These are phyloP conservation scores for Calosoma granatense DNA, from an alignment of 1,140 invertebrate genomes.

Conservation along the genomic window DNA sequence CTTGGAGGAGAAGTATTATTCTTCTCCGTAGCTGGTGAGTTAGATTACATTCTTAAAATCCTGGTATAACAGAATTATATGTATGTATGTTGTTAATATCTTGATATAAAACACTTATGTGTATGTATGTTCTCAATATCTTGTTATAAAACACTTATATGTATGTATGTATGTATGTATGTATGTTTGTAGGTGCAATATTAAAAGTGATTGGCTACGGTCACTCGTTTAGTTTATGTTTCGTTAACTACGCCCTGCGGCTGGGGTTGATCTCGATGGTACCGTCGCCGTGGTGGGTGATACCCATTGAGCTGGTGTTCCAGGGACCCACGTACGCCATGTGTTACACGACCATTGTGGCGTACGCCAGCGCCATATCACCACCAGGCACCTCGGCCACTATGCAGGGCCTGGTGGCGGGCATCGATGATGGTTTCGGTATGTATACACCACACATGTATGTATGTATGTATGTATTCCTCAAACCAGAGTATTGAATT, in stretches of 20 bases:
- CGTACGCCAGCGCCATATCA: slow-evolving; percentile 60
- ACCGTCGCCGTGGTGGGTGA: slow-evolving; percentile 60
- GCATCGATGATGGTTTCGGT: slow-evolving; percentile 72
- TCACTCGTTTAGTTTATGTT: slow-evolving; percentile 58
- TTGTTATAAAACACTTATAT: neutral
- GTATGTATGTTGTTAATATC: slow-evolving; percentile 14
- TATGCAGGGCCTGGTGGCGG: slow-evolving; percentile 70
- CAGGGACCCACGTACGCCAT: slow-evolving; percentile 72
- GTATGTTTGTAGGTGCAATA: slow-evolving; percentile 66
- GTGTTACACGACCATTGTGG: slow-evolving; percentile 66
- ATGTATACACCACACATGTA: too few relatives aligned
- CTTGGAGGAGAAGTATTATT: slow-evolving; percentile 64
- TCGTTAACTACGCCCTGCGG: slow-evolving; percentile 56
- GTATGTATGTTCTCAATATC: neutral
- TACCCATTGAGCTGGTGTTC: slow-evolving; percentile 58
- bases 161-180: too few relatives aligned
- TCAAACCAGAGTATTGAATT: neutral
- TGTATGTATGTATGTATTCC: neutral
- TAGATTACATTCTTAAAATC: slow-evolving; percentile 22
- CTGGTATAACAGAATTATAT: too few relatives aligned
- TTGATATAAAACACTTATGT: slow-evolving; percentile 1
- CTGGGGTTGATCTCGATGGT: slow-evolving; percentile 57
- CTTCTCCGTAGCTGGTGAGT: slow-evolving; percentile 56
- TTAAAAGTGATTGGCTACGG: slow-evolving; percentile 59
- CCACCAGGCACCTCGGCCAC: slow-evolving; percentile 61